phyloP scores from a whole-genome alignment of 2,797 vertebrate genomes.

The Sebastes taczanowskii region DNA sequence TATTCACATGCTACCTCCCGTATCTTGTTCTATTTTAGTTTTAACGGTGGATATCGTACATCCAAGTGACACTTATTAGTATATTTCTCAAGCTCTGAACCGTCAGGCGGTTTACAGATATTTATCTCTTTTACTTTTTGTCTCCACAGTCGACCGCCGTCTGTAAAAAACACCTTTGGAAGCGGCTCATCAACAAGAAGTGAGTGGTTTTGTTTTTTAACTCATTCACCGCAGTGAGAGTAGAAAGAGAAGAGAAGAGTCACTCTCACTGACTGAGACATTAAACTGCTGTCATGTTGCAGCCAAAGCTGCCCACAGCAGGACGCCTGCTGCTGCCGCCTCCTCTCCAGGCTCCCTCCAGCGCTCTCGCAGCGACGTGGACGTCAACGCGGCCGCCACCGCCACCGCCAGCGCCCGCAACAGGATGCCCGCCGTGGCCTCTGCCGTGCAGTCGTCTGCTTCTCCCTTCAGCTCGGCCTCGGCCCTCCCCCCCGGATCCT shows the following conservation, averaged over 20 bases:
- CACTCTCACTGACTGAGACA: no score
- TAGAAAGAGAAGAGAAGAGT: no score
- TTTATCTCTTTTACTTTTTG: not conserved
- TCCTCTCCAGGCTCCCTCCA: slow-evolving; percentile 89
- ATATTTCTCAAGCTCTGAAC: not conserved
- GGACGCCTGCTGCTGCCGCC: slow-evolving; percentile 77
- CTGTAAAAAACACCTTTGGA: slow-evolving; percentile 62
- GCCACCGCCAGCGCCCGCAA: slow-evolving; percentile 91
- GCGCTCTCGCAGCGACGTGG: slow-evolving; percentile 95
- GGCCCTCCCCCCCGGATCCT: slow-evolving; percentile 93
- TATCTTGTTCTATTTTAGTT: not conserved
- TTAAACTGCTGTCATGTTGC: not conserved
- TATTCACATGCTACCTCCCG: not conserved
- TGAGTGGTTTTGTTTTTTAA: slow-evolving; percentile 36
- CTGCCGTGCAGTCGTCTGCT: slow-evolving; percentile 46
- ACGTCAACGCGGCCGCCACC: slow-evolving; percentile 92
- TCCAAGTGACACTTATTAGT: not conserved
- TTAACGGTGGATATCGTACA: no score
- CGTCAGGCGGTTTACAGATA: not conserved
- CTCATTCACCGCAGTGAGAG: slow-evolving; percentile 16
- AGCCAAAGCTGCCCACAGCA: slow-evolving; percentile 77
- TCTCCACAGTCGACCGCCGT: slow-evolving; percentile 65
- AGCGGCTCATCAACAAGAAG: slow-evolving; percentile 55
- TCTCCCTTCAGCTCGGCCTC: slow-evolving; percentile 90
- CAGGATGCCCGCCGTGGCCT: slow-evolving; percentile 85